Base-by-base conservation (phyloP, 2,113 vertebrate species). In the Istiophorus platypterus region DNA sequence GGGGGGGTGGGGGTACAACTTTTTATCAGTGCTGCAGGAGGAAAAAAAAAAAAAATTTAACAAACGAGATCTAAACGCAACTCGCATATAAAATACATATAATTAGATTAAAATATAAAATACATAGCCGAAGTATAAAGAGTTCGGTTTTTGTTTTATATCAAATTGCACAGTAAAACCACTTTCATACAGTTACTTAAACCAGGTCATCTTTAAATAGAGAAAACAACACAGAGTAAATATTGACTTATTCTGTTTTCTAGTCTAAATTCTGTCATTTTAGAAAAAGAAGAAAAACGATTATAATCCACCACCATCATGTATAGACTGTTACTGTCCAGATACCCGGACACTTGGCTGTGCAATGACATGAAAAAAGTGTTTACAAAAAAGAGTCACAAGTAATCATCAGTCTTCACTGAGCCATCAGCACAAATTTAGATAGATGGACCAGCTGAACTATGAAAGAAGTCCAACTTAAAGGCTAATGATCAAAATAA, bases 371-470 rank as follows among this genome's bases (percentile, higher is more conserved):
- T 78, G 52, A 73, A 72, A 68, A 15, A 12, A 54, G n/a, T n/a
- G 26, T 39, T 73, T 57, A 42, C 39, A 77, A 68, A 82, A 49
- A 84, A 70, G 42, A 76, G 62, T 72, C 52, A 41, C n/a, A 15
- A 22, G 59, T 27, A 39, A 20, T 59, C 65, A 54, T 78, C 52
- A 65, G 24, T 88, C 85, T 74, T 68, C 81, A 59, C 37, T 8
- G 1, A 31, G 59, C 59, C 59, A 45, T 57, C 62, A 20, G 27
- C 11, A 13, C 34, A 81, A 76, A 89, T 84, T 29, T 26, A 61
- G 76, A 85, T 17, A 27, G 56, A 86, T 85, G 69, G 63, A 83
- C 73, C 63, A 78, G 72, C 45, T 75, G 49, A 82, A 65, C 61
- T 54, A 18, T 85, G 29, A 72, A 49, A 66, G 42, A 24, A 41